phyloP scores from a whole-genome alignment of 2,888 invertebrate genomes.

The Agonopterix subpropinquella region DNA sequence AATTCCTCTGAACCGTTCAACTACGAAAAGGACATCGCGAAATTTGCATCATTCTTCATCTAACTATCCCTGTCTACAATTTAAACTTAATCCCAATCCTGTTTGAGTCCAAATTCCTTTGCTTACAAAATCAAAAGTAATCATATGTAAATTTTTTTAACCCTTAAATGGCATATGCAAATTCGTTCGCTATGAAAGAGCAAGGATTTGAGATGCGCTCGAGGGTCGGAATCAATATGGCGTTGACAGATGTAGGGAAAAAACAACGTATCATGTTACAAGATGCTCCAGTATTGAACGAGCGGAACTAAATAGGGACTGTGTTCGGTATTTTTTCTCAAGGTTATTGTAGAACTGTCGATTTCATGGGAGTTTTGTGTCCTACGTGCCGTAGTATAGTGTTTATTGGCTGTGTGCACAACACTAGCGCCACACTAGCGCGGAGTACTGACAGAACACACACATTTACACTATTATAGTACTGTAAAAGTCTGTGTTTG shows the following conservation, averaged over 20 bases:
- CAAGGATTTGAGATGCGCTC: slow-evolving; percentile 2
- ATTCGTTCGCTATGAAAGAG: slow-evolving; percentile 20
- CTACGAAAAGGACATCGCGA: slow-evolving; percentile 32
- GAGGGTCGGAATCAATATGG: slow-evolving; percentile 53
- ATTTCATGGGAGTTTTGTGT: too few species aligned
- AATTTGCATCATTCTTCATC: slow-evolving; percentile 23
- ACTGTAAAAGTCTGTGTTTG: too few species aligned
- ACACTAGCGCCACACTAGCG: too few species aligned
- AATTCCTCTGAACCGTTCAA: slow-evolving; percentile 16
- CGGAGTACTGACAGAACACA: too few species aligned
- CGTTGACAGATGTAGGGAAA: slow-evolving; percentile 66
- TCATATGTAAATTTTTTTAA: slow-evolving; percentile 49
- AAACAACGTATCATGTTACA: slow-evolving; percentile 54
- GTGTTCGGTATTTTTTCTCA: background rate
- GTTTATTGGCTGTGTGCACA: too few species aligned
- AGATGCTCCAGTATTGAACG: slow-evolving; percentile 13
- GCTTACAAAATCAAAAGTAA: slow-evolving; percentile 19
- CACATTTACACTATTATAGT: too few species aligned
- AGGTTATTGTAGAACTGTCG: background rate
- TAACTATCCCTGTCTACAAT: slow-evolving; percentile 8
- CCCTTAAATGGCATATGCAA: slow-evolving; percentile 69
- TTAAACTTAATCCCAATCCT: slow-evolving; percentile 4
- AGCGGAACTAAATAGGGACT: slow-evolving; percentile 14
- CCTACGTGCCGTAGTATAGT: too few species aligned
- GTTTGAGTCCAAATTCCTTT: slow-evolving; percentile 20